phyloP scores from a whole-genome alignment of 2,888 invertebrate genomes.

The Germaria angustata region DNA sequence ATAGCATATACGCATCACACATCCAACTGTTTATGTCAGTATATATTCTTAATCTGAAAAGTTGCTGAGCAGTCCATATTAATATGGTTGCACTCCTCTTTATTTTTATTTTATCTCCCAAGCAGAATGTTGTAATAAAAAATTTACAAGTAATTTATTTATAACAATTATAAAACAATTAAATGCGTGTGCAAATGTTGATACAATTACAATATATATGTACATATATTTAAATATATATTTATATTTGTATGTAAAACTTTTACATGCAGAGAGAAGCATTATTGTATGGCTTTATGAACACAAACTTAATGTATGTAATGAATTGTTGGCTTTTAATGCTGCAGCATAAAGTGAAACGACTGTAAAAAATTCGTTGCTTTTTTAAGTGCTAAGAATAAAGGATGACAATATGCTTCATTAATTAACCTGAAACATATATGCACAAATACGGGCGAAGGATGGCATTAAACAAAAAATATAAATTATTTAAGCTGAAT shows the following conservation, averaged over 20 bases:
- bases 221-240: neutral
- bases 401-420: conserved; percentile 47
- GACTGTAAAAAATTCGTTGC: conserved; percentile 7
- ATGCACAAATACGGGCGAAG: neutral
- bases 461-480: neutral
- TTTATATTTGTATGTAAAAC: neutral
- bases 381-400: neutral
- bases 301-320: conserved; percentile 37
- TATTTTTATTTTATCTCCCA: conserved; percentile 31
- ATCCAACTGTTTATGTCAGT: neutral
- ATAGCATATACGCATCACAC: conserved; percentile 20
- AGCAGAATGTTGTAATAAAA: conserved; percentile 57
- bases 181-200: conserved; percentile 48
- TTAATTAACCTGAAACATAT: conserved; percentile 23
- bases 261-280: neutral
- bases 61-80: neutral
- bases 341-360: conserved; percentile 48
- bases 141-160: conserved; percentile 67
- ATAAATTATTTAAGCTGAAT: neutral
- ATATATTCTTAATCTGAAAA: neutral
- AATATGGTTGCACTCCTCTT: conserved; percentile 36
- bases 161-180: conserved; percentile 65
- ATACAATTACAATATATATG: neutral
- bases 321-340: conserved; percentile 54
- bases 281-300: conserved; percentile 1